These are phyloP conservation scores for Sylvicola fuscatus DNA, from an alignment of 2,888 invertebrate species.

Conservation along the genomic window DNA sequence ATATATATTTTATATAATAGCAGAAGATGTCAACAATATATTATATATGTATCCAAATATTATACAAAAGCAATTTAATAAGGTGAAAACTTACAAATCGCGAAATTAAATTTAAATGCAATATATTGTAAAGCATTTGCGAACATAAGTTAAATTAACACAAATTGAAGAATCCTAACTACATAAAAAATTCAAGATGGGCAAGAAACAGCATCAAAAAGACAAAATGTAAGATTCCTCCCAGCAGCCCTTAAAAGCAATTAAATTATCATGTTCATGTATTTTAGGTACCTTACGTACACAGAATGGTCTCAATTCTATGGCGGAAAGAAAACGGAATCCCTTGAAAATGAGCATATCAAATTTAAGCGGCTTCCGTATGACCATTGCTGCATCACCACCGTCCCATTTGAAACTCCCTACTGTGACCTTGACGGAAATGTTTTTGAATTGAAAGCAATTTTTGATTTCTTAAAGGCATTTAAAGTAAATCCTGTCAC, in stretches of 20 bases:
- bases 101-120: no score
- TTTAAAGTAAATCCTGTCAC: constrained; percentile 88
- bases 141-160: neutral
- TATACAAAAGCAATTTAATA: no score
- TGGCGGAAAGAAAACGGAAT: constrained; percentile 62
- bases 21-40: no score
- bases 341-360: constrained; percentile 47
- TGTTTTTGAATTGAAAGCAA: constrained; percentile 76
- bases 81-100: no score
- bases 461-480: constrained; percentile 72
- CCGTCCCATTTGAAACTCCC: constrained; percentile 83
- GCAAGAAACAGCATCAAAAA: constrained; percentile 83
- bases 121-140: no score
- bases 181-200: constrained; percentile 40
- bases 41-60: no score
- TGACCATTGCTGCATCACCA: constrained; percentile 76
- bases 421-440: constrained; percentile 81
- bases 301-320: constrained; percentile 80
- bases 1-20: no score
- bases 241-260: neutral
- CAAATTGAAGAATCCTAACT: neutral
- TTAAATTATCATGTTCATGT: neutral
- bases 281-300: constrained; percentile 56
- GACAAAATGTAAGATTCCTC: constrained; percentile 59
- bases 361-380: constrained; percentile 83